Evolutionary conservation across 2,113 vertebrate species (phyloP), one percentile per base, ranked within the genome.

Genomic region (Pelvicachromis taeniatus): DNA sequence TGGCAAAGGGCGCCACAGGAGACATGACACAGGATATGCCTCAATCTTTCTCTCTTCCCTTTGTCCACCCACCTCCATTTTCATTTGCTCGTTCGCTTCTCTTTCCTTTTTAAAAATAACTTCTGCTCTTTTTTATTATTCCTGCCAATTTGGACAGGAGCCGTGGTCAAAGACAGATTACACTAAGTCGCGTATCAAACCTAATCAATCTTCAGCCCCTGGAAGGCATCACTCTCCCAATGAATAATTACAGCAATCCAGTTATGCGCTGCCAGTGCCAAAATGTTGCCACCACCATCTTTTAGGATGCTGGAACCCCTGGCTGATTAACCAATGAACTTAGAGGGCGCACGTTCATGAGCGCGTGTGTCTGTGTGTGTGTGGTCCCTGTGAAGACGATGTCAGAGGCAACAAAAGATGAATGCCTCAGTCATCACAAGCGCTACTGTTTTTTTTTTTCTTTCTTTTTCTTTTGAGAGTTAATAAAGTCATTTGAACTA

Each of bases 101-200:
- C 48, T 53, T 82, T 83, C 73, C 75, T 70, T 88, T 91, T 91
- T 85, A 90, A 90, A 91, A 90, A 92, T 78, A 92, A 93, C 89
- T 91, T 92, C 52, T 84, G 88, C 91, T 93, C 88, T 91, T 93
- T 92, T 93, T 91, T 91, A 92, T 92, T 88, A 84, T 86, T 91
- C 89, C 85, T 94, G 94, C 95, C 95, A 96, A 94, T 94, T 95
- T 95, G 94, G 95, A 95, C 87, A 83, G 93, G 84, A 87, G 92
- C 93, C 94, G 88, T 79, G 93, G 94, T 93, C 94, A 92, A 94
- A 96, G 95, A 96, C 92, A 95, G 94, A 95, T 95, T 95, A 95
- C 94, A 95, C 87, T 82, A 91, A 95, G 88, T 94, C 85, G 90
- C 94, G 91, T 95, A 94, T 96, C 96, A 95, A 94, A 94, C 82